Evolutionary conservation across 1,140 invertebrate species (phyloP), one percentile per base, ranked within the genome.

Genomic region (Drosophila seguyi): DNA sequence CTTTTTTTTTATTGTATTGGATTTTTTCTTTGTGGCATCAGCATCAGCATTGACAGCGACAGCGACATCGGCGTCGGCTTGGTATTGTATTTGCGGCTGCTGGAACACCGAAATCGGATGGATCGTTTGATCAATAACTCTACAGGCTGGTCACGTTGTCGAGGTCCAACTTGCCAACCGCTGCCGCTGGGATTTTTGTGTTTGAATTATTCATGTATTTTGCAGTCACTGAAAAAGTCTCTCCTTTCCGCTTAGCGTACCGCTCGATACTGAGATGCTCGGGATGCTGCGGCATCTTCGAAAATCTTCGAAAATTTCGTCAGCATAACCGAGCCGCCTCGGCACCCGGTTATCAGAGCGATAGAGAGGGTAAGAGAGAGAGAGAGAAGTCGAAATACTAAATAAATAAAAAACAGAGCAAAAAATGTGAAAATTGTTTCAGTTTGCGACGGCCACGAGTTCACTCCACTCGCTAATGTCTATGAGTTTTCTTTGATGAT

Each of bases 121-220:
- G 68, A 82, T 69, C 78, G 74, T 60, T 85, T 86, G 79, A 86
- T 86, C 77, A 79, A 83, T 84, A 86, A 76, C 83, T 87, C 73
- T 76, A 87, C 79, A 88, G 80, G 84, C 85, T 82, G 67, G 83
- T 88, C 83, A 88, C 84, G 83, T 88, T 72, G 68, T 58, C 65
- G 63, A 14, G 41, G 71, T 62, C 81, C 67, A 86, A 69, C 68
- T 68, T 62, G 75, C 38, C 48, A 50, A 50, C 48, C 36, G 67
- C 36, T 48, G 61, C 34, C 31, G 47, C 25, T 71, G 63, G 44
- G 67, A 47, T 61, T 47, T 71, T 75, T 63, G 65, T 58, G 72
- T 86, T 88, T 88, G 80, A 88, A 87, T 87, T 84, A 84, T 87
- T 88, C 82, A 87, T 87, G 72, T 77, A 71, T 77, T 87, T 62